Base-by-base conservation (phyloP, 1,140 invertebrate species). In the Druon quercuslanigerum region DNA sequence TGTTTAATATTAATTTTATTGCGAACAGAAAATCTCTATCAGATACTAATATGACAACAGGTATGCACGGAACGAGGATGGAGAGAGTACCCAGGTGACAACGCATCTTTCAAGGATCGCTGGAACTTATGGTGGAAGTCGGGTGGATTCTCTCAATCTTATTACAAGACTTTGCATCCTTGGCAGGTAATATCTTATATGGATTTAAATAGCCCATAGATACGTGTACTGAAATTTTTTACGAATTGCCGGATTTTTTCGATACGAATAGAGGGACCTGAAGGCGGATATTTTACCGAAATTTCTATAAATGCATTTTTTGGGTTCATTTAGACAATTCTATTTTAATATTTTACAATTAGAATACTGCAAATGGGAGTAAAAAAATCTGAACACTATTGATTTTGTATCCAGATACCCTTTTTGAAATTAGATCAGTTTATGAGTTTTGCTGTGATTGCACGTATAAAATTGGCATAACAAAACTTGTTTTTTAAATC, bases 111-210 rank as follows among this genome's bases (percentile, higher is more conserved):
- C 82, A 94, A 92, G 79, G 93, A 95, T 76, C 93, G 94, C 74
- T 97, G 96, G 96, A 96, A 97, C 87, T 91, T 97, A 2, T 97
- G 96, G 96, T 97, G 96, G 96, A 93, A 93, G 87, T 94, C 94
- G 5, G 94, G 94, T 12, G 93, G 95, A 11, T 96, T 96, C 84
- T 93, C 95, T 0, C 90, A 93, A 17, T 92, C 93, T 14, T 93
- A 95, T 86, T 95, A 96, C 81, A 94, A 94, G 83, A 91, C 93
- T 52, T 91, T 96, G 51, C 92, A 93, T 46, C 92, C 94, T 79
- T 95, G 95, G 94, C 96, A 96, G 93, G 94, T 96, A 83, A 85
- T 71, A 74, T 73, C 52, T 79, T 77, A 46, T 74, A 54, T 11
- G 46, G 2, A 17, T 40, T 50, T 33, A 33, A 33, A 33, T 33